Percentiles rank a stretch among this genome's conserved stretches.
Conservation (phyloP, 2,113 vertebrate genomes). For the Vulpes lagopus region DNA sequence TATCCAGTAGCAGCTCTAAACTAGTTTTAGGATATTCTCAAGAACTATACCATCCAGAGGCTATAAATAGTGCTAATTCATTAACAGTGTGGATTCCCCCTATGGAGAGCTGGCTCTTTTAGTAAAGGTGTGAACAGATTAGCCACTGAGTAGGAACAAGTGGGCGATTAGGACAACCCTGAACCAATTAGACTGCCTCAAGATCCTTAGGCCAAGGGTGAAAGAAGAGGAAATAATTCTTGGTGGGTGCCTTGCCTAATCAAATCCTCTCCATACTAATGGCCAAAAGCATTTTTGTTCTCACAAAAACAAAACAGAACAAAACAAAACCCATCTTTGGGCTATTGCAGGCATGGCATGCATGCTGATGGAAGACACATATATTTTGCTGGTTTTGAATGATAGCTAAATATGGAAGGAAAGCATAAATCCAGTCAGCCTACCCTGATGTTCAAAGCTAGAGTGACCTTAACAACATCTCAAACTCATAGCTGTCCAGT, state of each 20-base stretch:
- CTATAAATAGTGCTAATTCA: background rate
- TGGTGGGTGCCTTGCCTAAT: background rate
- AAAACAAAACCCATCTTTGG: background rate
- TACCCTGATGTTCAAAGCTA: background rate
- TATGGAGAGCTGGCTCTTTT: background rate
- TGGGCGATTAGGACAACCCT: background rate
- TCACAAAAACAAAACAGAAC: background rate
- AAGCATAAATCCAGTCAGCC: background rate
- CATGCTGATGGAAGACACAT: background rate
- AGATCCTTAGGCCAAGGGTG: background rate
- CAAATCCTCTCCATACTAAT: background rate
- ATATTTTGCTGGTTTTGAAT: background rate
- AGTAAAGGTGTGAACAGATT: background rate
- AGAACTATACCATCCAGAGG: background rate
- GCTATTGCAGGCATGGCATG: background rate
- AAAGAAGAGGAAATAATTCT: background rate
- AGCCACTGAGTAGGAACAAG: constrained; percentile 38
- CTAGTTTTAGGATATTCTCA: background rate
- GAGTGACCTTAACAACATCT: background rate
- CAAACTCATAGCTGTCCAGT: background rate
- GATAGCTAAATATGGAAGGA: background rate
- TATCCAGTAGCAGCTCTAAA: background rate
- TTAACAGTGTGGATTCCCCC: background rate
- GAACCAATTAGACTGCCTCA: background rate
- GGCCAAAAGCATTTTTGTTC: background rate